Evolutionary conservation across 2,888 invertebrate genomes (phyloP).

Genomic region (Stomorhina lunata): DNA sequence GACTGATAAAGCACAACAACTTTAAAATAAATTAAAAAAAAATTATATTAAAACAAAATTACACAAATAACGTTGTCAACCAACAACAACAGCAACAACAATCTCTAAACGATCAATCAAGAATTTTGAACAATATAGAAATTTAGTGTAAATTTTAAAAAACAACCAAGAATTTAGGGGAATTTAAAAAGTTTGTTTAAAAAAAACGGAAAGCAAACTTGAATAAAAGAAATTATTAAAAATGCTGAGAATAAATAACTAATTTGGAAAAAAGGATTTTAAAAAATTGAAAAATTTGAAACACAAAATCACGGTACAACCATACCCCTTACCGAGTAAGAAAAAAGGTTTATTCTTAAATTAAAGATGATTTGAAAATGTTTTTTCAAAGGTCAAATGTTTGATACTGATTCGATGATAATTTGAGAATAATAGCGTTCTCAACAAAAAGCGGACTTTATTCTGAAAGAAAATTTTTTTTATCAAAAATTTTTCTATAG

Average conservation of each 20-base stretch:
- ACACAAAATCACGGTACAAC: too few species aligned
- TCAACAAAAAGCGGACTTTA: too few species aligned
- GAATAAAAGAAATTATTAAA: background rate
- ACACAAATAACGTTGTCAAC: slow-evolving; percentile 66
- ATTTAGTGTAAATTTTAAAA: slow-evolving; percentile 39
- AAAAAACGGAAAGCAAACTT: background rate
- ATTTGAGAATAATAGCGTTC: too few species aligned
- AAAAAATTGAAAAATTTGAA: background rate
- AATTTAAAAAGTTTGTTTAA: background rate
- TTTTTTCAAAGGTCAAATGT: too few species aligned
- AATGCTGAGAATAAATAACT: background rate
- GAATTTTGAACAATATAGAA: background rate
- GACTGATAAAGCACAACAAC: slow-evolving; percentile 65
- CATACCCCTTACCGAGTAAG: too few species aligned
- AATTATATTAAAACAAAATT: slow-evolving; percentile 61
- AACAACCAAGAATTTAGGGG: slow-evolving; percentile 43
- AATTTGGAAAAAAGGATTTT: slow-evolving; percentile 5
- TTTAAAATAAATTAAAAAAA: slow-evolving; percentile 28
- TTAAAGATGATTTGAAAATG: too few species aligned
- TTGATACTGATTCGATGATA: too few species aligned
- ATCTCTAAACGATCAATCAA: slow-evolving; percentile 8
- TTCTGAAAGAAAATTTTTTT: too few species aligned
- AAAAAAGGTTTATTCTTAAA: too few species aligned
- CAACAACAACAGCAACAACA: too few species aligned
- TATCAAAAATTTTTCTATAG: too few species aligned